Evolutionary conservation across 1,140 invertebrate genomes (phyloP), one percentile per base, ranked within the genome.

Genomic region (Aplysia californica): DNA sequence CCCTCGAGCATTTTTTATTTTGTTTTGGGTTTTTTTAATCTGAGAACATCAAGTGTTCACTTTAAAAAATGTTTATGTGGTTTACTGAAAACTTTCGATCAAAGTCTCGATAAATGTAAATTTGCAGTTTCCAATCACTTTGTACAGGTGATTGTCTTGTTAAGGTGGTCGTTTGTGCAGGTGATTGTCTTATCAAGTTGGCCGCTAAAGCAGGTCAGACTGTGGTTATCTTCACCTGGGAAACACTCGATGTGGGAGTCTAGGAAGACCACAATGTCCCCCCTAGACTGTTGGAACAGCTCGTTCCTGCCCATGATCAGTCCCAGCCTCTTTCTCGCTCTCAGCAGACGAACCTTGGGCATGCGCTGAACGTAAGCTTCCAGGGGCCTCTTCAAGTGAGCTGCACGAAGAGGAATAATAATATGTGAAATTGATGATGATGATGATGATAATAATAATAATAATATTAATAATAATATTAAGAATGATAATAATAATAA

Each of bases 201-300:
- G 21, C 23, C n/a, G 3, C n/a, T 64, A 31, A 23, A 64, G 29
- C 26, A 18, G 20, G 3, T 18, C 3, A 15, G 18, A 31, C 6
- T 23, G 20, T 44, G 33, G 0, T 5, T 68, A 38, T 31, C 20
- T 26, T 71, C 74, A 85, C 97, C 95, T 93, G 80, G 89, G 94
- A 96, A 96, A 85, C 97, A 98, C 90, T 99, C 98, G 91, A 97
- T 97, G 90, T 99, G 97, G 33, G 96, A 98, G 90, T 99, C 98
- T 56, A 99, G 92, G 90, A 97, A 99, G 10, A 97, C 98, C 21
- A 99, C 92, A 0, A 98, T 96, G 0, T 95, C 93, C 0, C 95
- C 97, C 39, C 92, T 95, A 41, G 97, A 95, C 71, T 94, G 92
- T 41, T 92, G 90, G 23, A 96, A 96, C 3, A 97, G 95, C 71